Evolutionary conservation across 2,797 vertebrate species (phyloP), one percentile per base, ranked within the genome.

Genomic region (Sebastes trivittatus): DNA sequence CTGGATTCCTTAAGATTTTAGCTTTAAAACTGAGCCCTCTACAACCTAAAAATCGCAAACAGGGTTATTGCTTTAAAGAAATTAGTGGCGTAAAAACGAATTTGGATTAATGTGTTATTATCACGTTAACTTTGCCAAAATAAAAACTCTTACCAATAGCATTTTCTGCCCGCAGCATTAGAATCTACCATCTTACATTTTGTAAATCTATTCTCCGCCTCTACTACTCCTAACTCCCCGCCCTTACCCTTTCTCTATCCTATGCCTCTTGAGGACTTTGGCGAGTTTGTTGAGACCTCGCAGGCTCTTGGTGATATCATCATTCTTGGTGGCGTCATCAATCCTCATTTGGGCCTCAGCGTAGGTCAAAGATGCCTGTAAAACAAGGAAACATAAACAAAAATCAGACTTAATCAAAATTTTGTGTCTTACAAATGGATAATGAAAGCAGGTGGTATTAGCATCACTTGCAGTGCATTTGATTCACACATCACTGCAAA

Each of bases 321-420:
- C 98, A 10, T 96, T 97, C 96, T 97, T 97, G 77, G 58, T 10
- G 72, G 94, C 70, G 64, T 99, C 98, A 88, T 99, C 98, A 42
- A 99, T 99, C 94, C 94, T 97, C 98, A 99, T 97, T 90, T 99
- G 98, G 87, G 98, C 98, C 94, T 99, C 98, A 0, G 98, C 98
- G 1, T 99, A 99, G 0, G 98, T 99, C 81, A 99, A 95, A 67
- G 98, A 99, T 27, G 98, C 98, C 98, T 99, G 89, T 9, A 4
- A 76, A 34, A 65, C 6, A 72, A 62, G 11, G 49, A 77, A 72
- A 58, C 25, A 62, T 3, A 2, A 13, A 34, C 10, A 25, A 18
- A 58, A 63, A 18, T 23, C 4, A 27, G 7, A 8, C 25, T 27
- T 27, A 27, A 27, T 27, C 25, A 6, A 14, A 6, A 54, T 20